Percentiles rank a stretch among this genome's conserved stretches.
Conservation (phyloP, 2,888 invertebrate genomes). For the Siphlonurus alternatus region DNA sequence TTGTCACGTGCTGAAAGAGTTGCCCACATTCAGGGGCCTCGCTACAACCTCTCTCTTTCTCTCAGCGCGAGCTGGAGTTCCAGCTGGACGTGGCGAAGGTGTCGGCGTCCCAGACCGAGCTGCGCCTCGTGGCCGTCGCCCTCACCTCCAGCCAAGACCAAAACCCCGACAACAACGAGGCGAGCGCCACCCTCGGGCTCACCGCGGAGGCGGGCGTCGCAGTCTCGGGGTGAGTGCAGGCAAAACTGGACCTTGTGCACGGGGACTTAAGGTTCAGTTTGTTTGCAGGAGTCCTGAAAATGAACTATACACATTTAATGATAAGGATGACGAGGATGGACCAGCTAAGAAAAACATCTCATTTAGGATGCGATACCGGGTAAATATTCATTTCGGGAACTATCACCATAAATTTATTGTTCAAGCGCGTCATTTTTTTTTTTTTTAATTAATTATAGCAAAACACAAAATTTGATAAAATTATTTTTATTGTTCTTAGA, state of each 20-base stretch:
- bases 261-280: too few relatives aligned
- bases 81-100: not conserved
- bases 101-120: not conserved
- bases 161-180: not conserved
- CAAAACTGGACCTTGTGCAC: too few relatives aligned
- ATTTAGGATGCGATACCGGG: not conserved
- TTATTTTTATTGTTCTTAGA: too few relatives aligned
- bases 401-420: not conserved
- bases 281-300: not conserved
- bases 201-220: not conserved
- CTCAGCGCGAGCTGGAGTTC: not conserved
- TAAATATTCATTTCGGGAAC: too few relatives aligned
- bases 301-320: not conserved
- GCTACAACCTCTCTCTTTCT: too few relatives aligned
- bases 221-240: too few relatives aligned
- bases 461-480: too few relatives aligned
- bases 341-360: not conserved
- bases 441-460: not conserved
- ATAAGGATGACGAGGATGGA: not conserved
- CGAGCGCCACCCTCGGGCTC: not conserved
- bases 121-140: not conserved
- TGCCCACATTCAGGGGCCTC: too few relatives aligned
- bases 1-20: too few relatives aligned
- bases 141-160: not conserved
- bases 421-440: not conserved